Percentiles rank a stretch among this genome's conserved stretches.
These are phyloP conservation scores for Drosophila ironensis DNA, from an alignment of 1,140 invertebrate genomes.

Conservation along the genomic window DNA sequence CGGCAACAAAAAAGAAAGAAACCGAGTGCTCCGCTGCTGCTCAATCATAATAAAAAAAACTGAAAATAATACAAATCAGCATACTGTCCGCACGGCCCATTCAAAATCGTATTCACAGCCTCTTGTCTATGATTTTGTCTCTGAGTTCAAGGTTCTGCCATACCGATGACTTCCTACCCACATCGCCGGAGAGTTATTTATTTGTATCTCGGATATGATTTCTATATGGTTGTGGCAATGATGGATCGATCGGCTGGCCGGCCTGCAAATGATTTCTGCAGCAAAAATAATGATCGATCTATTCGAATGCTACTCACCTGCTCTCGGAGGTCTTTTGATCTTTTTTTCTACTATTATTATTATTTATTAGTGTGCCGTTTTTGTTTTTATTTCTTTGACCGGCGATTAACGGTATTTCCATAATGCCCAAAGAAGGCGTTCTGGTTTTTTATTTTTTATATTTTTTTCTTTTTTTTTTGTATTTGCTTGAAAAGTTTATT, in stretches of 20 bases:
- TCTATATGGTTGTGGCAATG: constrained; percentile 53
- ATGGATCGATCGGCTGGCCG: constrained; percentile 58
- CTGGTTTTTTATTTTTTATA: constrained; percentile 15
- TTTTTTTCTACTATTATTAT: background rate
- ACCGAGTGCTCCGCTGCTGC: background rate
- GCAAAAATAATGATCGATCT: constrained; percentile 34
- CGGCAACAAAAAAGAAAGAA: background rate
- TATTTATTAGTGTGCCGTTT: background rate
- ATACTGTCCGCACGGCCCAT: constrained; percentile 63
- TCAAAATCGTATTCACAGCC: constrained; percentile 55
- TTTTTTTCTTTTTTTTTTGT: background rate
- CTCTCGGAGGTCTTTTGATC: constrained; percentile 65
- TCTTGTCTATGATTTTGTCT: constrained; percentile 15
- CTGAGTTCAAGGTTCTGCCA: constrained; percentile 68
- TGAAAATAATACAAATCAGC: background rate
- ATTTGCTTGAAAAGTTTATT: background rate
- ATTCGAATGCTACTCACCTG: constrained; percentile 48
- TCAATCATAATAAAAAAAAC: constrained; percentile 50
- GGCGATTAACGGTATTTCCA: constrained; percentile 65
- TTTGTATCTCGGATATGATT: too few species aligned
- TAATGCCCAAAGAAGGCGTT: constrained; percentile 68
- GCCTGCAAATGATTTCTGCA: constrained; percentile 69
- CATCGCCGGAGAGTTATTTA: too few species aligned
- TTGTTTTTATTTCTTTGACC: background rate
- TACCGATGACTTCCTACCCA: constrained; percentile 64